phyloP scores from a whole-genome alignment of 2,113 vertebrate species.

The Erinaceus europaeus region DNA sequence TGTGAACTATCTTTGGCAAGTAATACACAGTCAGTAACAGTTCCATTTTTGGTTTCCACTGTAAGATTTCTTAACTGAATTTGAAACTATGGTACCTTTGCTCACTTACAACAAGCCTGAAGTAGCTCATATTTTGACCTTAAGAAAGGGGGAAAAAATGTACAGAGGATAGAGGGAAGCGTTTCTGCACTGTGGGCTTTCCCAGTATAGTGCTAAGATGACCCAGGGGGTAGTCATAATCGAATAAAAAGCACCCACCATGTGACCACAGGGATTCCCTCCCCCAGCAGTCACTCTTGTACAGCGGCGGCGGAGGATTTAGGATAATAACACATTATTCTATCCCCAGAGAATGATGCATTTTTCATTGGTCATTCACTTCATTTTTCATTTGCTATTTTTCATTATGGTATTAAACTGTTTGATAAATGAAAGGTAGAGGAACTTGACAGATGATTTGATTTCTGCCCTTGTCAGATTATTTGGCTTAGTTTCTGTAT shows the following conservation, averaged over 20 bases:
- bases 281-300: background rate
- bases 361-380: slow-evolving; percentile 75
- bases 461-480: slow-evolving; percentile 79
- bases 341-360: slow-evolving; percentile 61
- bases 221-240: slow-evolving; percentile 45
- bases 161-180: background rate
- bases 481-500: slow-evolving; percentile 78
- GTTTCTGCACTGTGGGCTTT: background rate
- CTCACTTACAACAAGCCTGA: background rate
- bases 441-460: slow-evolving; percentile 76
- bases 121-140: background rate
- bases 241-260: slow-evolving; percentile 48
- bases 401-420: slow-evolving; percentile 66
- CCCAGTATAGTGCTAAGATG: background rate
- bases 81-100: background rate
- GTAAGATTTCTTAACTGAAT: background rate
- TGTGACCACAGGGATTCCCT: slow-evolving; percentile 36
- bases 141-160: slow-evolving; percentile 19
- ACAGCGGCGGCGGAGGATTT: slow-evolving; percentile 42
- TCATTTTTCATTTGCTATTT: slow-evolving; percentile 75
- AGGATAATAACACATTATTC: slow-evolving; percentile 53
- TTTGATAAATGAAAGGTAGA: slow-evolving; percentile 76
- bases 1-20: background rate
- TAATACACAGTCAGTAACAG: background rate
- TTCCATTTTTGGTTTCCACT: background rate